Evolutionary conservation across 2,113 vertebrate genomes (phyloP), one percentile per base, ranked within the genome.

Genomic region (Cyrtonyx montezumae): DNA sequence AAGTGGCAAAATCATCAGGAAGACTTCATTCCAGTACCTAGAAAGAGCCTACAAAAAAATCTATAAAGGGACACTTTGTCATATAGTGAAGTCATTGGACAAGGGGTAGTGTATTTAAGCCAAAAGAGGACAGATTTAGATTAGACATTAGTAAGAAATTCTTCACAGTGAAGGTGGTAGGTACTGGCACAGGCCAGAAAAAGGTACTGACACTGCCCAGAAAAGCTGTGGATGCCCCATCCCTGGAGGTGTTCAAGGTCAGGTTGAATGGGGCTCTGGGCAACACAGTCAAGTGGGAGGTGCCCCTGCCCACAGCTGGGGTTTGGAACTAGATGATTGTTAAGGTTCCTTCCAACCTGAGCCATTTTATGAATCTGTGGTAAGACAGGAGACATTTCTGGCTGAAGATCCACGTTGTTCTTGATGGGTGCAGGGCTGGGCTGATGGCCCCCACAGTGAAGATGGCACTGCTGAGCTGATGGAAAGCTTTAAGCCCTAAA

Each of bases 391-490:
- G 25, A 25, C 19, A 4, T 22, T 65, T 18, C 36, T 46, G 80
- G 20, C 28, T 19, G 15, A 46, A 36, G 46, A 17, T n/a, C 28
- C 23, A 14, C 0, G 0, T 14, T 8, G 1, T 20, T 21, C 5
- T 3, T 6, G 23, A 28, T 14, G 0, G 0, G 34, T 48, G 49
- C 34, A 40, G 9, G 9, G 23, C 23, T 1, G 56, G 49, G 36
- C 30, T 7, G 6, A 11, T 6, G 58, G 34, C 43, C 49, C 46
- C 21, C n/a, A 7, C 2, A 6, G n/a, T 2, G 28, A 42, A 2
- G 0, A 3, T 5, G 51, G 36, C 28, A 53, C 14, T 1, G 1
- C 37, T 11, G 32, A 28, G 20, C 43, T 9, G 37, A 32, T 0
- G 1, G 25, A 40, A 40, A 66, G 40, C 30, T 55, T 26, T 1